A percentile compares a stretch with the other conserved stretches of the same genome.
These are phyloP conservation scores for Spinus olivaceus DNA, from an alignment of 2,797 vertebrate genomes.

Conservation along the genomic window DNA sequence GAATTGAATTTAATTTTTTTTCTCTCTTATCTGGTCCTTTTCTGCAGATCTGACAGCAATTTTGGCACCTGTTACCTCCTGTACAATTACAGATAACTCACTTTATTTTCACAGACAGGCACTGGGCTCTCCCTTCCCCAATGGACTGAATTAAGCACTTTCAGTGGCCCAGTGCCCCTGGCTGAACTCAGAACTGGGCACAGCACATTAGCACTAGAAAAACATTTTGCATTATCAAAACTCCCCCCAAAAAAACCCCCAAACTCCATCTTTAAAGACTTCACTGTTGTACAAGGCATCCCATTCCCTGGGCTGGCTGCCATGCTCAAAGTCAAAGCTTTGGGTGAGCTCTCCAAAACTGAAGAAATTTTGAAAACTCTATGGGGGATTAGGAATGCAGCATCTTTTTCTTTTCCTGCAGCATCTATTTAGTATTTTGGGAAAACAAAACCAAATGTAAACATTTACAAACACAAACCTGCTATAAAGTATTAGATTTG, in stretches of 20 bases:
- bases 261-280: neutral
- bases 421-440: neutral
- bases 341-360: neutral
- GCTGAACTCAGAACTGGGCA: neutral
- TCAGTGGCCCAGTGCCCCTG: neutral
- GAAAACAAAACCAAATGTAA: neutral
- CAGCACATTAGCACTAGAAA: neutral
- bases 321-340: neutral
- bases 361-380: neutral
- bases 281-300: too few species aligned
- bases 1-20: neutral
- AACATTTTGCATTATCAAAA: neutral
- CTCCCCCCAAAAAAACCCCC: neutral
- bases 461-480: neutral
- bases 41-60: neutral
- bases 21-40: neutral
- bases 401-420: neutral
- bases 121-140: neutral
- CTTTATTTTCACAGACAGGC: neutral
- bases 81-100: neutral
- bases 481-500: neutral
- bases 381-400: neutral
- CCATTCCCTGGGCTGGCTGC: neutral
- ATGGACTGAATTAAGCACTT: rapidly evolving
- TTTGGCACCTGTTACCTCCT: neutral